Evolutionary conservation across 2,888 invertebrate genomes (phyloP).

Genomic region (Plutella xylostella): DNA sequence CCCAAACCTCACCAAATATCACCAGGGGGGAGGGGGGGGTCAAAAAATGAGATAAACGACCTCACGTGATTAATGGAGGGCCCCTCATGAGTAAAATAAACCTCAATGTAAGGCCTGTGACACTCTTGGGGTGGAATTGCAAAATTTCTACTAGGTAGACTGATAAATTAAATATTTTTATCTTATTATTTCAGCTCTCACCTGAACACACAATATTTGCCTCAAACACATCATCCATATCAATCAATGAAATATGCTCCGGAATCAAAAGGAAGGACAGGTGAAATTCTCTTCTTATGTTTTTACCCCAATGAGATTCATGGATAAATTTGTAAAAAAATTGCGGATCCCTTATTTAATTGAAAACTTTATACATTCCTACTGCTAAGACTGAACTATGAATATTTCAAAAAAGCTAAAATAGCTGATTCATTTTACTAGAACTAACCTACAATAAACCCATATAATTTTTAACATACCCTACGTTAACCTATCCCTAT

Average conservation of each 20-base stretch:
- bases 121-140: neutral
- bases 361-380: no score
- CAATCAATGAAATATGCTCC: conserved; percentile 83
- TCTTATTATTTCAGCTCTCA: conserved; percentile 70
- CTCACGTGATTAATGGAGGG: no score
- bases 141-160: neutral
- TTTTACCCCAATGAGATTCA: no score
- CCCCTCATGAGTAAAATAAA: neutral
- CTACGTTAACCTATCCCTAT: neutral
- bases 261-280: conserved; percentile 77
- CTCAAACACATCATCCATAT: conserved; percentile 90
- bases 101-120: neutral
- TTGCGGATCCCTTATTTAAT: no score
- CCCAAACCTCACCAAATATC: no score
- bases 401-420: no score
- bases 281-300: no score
- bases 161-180: neutral
- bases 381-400: no score
- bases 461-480: no score
- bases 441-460: neutral
- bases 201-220: conserved; percentile 83
- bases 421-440: neutral
- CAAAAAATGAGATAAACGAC: no score
- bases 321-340: no score
- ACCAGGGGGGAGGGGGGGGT: no score